Percentiles rank a stretch among this genome's conserved stretches.
Evolutionary conservation across 2,113 vertebrate species (phyloP).

Genomic region (Cichladusa arquata): DNA sequence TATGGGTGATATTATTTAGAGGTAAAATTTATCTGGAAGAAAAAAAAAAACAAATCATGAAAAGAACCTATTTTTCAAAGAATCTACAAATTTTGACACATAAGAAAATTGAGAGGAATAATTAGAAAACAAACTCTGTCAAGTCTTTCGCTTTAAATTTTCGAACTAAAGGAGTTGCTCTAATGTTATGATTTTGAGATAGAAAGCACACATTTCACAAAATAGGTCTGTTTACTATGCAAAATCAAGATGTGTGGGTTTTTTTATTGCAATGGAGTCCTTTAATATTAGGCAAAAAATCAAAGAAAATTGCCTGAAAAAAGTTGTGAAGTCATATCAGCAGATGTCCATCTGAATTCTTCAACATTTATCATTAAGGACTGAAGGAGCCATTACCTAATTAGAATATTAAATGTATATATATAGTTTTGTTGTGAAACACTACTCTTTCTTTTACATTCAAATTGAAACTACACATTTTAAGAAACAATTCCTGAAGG

Average conservation of each 20-base stretch:
- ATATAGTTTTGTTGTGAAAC: neutral
- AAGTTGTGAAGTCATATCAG: neutral
- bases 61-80: neutral
- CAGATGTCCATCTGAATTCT: neutral
- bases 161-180: neutral
- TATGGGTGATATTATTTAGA: neutral
- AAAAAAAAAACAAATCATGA: neutral
- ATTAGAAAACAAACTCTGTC: neutral
- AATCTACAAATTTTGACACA: neutral
- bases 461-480: neutral
- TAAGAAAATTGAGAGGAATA: neutral
- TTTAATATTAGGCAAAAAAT: neutral
- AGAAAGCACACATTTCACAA: neutral
- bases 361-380: slow-evolving; percentile 11
- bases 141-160: neutral
- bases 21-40: neutral
- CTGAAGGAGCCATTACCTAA: neutral
- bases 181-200: neutral
- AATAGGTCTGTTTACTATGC: neutral
- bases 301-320: neutral
- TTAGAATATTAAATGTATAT: neutral
- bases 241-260: neutral
- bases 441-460: neutral
- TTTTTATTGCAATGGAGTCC: neutral
- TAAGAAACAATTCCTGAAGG: neutral